phyloP scores from a whole-genome alignment of 2,888 invertebrate species.

The Diarsia dahlii region DNA sequence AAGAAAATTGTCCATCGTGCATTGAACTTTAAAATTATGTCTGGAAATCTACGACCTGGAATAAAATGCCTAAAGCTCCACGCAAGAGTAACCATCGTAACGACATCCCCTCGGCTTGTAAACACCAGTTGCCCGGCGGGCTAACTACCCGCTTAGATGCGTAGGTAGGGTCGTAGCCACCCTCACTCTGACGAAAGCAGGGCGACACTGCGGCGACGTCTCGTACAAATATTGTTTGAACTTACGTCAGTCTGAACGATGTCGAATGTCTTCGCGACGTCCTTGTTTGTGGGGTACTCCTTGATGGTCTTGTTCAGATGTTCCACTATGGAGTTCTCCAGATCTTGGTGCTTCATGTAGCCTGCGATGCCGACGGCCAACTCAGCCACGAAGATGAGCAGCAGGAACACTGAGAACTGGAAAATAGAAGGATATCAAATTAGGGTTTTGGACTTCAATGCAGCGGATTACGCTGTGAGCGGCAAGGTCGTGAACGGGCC shows the following conservation, averaged over 20 bases:
- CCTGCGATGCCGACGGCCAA: slow-evolving; percentile 96
- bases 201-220: not conserved
- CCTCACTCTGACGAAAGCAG: not conserved
- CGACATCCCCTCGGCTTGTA: not conserved
- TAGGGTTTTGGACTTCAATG: no score
- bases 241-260: slow-evolving; percentile 96
- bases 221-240: slow-evolving; percentile 54
- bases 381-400: slow-evolving; percentile 95
- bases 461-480: no score
- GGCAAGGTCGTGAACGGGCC: no score
- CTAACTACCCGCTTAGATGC: not conserved
- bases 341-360: slow-evolving; percentile 93
- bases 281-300: slow-evolving; percentile 92
- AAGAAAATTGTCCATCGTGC: not conserved
- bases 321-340: slow-evolving; percentile 92
- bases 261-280: slow-evolving; percentile 94
- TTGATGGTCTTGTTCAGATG: slow-evolving; percentile 94
- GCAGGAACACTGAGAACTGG: slow-evolving; percentile 94
- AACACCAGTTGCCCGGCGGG: not conserved
- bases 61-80: not conserved
- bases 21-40: not conserved
- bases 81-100: not conserved
- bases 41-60: not conserved
- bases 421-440: slow-evolving; percentile 9
- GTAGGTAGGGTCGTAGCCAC: not conserved